Conservation (phyloP, 2,113 vertebrate genomes). For the Manacus vitellinus region DNA sequence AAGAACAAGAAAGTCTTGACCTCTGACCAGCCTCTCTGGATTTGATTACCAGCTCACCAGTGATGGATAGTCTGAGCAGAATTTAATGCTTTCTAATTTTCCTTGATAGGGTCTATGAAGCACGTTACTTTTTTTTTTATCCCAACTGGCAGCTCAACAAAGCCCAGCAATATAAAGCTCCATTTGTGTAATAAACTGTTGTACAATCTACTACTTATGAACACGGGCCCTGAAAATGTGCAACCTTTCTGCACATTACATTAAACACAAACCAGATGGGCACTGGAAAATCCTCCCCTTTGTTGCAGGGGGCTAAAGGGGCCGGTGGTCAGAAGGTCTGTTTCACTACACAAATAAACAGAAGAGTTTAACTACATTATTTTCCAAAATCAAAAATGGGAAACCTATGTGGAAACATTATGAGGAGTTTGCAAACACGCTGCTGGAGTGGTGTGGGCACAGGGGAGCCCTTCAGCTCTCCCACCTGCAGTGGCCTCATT, state of each 20-base stretch:
- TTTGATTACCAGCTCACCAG: conserved; percentile 64
- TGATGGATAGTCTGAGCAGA: conserved; percentile 60
- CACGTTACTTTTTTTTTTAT: conserved; percentile 67
- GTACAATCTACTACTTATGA: conserved; percentile 79
- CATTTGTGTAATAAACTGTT: conserved; percentile 79
- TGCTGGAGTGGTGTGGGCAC: not conserved
- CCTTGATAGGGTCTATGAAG: conserved; percentile 62
- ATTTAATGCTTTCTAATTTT: conserved; percentile 76
- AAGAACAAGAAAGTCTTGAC: conserved; percentile 25
- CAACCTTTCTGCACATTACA: conserved; percentile 78
- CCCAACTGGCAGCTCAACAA: conserved; percentile 78
- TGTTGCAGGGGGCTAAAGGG: conserved; percentile 57
- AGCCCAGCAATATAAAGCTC: conserved; percentile 77
- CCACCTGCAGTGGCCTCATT: not conserved
- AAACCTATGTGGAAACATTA: not conserved
- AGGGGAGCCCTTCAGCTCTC: not conserved
- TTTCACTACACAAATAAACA: conserved; percentile 58
- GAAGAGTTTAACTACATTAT: not conserved
- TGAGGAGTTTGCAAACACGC: not conserved
- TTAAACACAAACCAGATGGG: conserved; percentile 81
- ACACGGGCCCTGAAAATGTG: conserved; percentile 73
- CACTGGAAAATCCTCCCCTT: conserved; percentile 72
- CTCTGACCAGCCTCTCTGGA: conserved; percentile 60
- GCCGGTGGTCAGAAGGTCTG: conserved; percentile 40
- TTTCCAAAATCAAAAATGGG: conserved; percentile 10